These are phyloP conservation scores for Diarsia mendica DNA, from an alignment of 2,888 invertebrate species.

Conservation along the genomic window DNA sequence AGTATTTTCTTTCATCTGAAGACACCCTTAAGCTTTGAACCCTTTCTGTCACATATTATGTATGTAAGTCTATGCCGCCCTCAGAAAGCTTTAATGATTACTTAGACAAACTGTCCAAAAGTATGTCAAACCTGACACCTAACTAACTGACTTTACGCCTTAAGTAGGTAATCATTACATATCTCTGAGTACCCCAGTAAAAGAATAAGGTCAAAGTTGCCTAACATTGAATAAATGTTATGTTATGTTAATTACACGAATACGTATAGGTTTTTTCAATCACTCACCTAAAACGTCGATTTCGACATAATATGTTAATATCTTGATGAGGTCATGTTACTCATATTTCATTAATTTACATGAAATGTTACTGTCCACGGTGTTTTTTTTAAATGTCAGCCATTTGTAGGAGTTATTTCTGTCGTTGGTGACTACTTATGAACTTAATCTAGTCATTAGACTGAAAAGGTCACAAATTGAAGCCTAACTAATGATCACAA, in stretches of 20 bases:
- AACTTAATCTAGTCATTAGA: constrained; percentile 7
- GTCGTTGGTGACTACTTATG: constrained; percentile 19
- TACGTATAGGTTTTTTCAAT: constrained; percentile 4
- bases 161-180: too few species aligned
- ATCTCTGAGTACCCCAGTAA: too few species aligned
- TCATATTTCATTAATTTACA: constrained; percentile 10
- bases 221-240: too few species aligned
- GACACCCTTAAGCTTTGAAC: too few species aligned
- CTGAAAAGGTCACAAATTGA: constrained; percentile 24
- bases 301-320: background rate
- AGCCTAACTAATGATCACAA: background rate
- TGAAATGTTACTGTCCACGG: background rate
- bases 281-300: background rate
- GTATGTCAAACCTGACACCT: too few species aligned
- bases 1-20: too few species aligned
- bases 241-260: background rate
- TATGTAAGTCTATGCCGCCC: too few species aligned
- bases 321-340: constrained; percentile 10
- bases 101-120: too few species aligned
- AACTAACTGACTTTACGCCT: too few species aligned
- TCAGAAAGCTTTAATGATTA: too few species aligned
- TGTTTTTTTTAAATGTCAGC: constrained; percentile 7
- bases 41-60: too few species aligned
- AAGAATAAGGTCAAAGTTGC: too few species aligned
- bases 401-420: background rate